These are phyloP conservation scores for Tyto alba DNA, from an alignment of 2,113 vertebrate genomes.

Conservation along the genomic window DNA sequence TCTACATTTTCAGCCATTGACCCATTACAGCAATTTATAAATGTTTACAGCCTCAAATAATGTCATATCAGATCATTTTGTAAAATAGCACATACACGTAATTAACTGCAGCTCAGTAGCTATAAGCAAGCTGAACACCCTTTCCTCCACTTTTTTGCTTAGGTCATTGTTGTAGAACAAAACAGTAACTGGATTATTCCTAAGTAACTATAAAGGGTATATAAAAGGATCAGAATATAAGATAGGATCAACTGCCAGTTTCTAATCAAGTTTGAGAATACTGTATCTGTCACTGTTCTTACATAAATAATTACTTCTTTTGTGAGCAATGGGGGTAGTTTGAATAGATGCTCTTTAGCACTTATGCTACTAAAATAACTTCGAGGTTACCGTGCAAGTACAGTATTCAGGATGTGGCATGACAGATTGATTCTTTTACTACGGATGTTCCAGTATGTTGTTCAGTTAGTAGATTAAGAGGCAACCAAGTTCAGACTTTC, in stretches of 20 bases:
- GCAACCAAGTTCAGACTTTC: neutral
- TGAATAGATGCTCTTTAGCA: neutral
- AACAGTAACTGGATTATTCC: neutral
- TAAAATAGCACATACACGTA: neutral
- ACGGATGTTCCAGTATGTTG: neutral
- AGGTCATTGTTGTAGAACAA: neutral
- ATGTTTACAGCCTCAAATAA: neutral
- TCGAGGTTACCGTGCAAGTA: neutral
- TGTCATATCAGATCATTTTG: neutral
- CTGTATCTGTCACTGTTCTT: neutral
- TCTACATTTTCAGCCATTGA: neutral
- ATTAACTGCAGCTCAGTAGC: neutral
- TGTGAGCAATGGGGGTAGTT: neutral
- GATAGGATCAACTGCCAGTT: neutral
- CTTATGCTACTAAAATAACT: neutral
- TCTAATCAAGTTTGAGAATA: neutral
- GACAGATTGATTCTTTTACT: slow-evolving; percentile 4
- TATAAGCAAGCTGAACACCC: neutral
- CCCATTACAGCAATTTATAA: neutral
- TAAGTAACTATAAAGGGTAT: neutral
- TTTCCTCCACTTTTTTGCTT: neutral
- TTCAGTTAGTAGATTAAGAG: neutral
- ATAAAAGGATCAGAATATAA: neutral
- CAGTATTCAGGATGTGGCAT: neutral
- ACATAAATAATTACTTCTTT: neutral